Evolutionary conservation across 1,140 invertebrate species (phyloP).

Genomic region (Gonioctena quinquepunctata): DNA sequence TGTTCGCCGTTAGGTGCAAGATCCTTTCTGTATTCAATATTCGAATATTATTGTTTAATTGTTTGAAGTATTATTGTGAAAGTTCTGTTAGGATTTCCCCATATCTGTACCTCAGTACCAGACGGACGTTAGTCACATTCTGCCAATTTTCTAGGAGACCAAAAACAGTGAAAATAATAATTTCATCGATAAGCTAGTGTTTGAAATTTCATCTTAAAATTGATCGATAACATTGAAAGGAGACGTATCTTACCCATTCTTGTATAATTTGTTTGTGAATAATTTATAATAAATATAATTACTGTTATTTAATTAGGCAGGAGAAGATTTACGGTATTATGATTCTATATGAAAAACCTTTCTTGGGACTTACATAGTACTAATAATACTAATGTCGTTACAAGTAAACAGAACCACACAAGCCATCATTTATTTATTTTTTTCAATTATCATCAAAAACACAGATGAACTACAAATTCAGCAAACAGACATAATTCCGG

Average conservation of each 20-base stretch:
- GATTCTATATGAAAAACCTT: background rate
- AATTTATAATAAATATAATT: background rate
- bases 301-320: background rate
- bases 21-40: too few relatives aligned
- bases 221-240: background rate
- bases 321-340: background rate
- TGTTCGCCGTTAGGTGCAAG: too few relatives aligned
- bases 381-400: too few relatives aligned
- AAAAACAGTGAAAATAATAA: background rate
- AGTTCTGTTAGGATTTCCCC: too few relatives aligned
- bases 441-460: background rate
- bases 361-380: background rate
- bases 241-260: background rate
- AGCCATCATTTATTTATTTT: background rate
- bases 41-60: too few relatives aligned
- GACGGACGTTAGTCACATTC: background rate
- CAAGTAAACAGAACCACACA: background rate
- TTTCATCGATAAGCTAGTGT: background rate
- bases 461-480: background rate
- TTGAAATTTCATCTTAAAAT: background rate
- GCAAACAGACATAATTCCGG: background rate
- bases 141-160: background rate
- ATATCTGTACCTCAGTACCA: too few relatives aligned
- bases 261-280: background rate
- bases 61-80: too few relatives aligned